Evolutionary conservation across 2,113 vertebrate genomes (phyloP), one percentile per base, ranked within the genome.

Genomic region (Dipodomys stephensi): DNA sequence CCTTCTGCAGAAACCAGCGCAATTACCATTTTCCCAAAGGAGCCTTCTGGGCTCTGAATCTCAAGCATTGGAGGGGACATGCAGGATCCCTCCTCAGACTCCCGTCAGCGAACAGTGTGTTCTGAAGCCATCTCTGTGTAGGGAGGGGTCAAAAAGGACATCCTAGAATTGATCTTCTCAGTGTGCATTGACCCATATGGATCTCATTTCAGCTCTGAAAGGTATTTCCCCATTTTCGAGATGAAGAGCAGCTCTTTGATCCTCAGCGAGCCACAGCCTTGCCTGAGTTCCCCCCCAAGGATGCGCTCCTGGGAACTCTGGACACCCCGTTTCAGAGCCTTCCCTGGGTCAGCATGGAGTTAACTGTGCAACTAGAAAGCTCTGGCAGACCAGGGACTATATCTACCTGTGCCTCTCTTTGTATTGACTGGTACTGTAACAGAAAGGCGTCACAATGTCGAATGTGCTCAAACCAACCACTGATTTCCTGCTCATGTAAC

Each of bases 1-100:
- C 80, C 67, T 25, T 3, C 7, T 67, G 5, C 1, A 0, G 85
- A 27, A 6, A 0, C 32, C 1, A 16, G 7, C 13, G 0, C 0
- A 23, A 7, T 8, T 22, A 1, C 6, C 46, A 3, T 18, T 44
- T 32, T 20, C 13, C 78, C 81, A 35, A 10, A 78, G 53, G 30
- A 27, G 20, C 18, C 1, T 19, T 35, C 27, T 10, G 30, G 9
- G 16, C 73, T 49, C 49, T 27, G 13, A 7, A 7, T 6, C 64
- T 30, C 67, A 8, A 28, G 44, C 35, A 6, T 10, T 2, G 7
- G 46, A 27, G 44, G 7, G 35, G 49, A 10, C 1, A 0, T 1
- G 4, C 44, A 46, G 22, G 30, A 20, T 22, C 3, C 22, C 30
- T 60, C 15, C 20, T 65, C 39, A 53, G 27, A 39, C 39, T 77